Percentiles rank a stretch among this genome's conserved stretches.
phyloP scores from a whole-genome alignment of 2,113 vertebrate species.

The Lampris incognitus region DNA sequence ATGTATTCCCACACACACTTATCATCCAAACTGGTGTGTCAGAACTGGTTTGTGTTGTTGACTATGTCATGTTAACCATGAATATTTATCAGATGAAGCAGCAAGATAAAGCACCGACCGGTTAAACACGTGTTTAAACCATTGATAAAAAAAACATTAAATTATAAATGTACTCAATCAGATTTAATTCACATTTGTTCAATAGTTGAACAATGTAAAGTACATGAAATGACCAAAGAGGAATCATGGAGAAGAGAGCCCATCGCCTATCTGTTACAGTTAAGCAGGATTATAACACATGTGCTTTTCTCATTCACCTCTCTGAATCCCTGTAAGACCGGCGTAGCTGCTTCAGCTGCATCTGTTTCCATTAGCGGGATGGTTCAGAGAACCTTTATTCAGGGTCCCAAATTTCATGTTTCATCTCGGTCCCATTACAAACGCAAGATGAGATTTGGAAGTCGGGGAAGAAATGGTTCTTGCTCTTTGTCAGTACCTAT shows the following conservation, averaged over 20 bases:
- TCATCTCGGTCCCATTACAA: too few species aligned
- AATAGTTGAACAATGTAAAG: neutral
- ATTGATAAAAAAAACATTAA: neutral
- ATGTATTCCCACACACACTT: neutral
- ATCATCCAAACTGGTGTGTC: neutral
- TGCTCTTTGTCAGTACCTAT: too few species aligned
- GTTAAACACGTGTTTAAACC: neutral
- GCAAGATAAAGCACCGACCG: neutral
- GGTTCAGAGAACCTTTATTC: too few species aligned
- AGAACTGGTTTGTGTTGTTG: neutral
- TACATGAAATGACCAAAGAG: neutral
- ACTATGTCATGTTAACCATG: slow-evolving; percentile 22
- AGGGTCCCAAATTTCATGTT: too few species aligned
- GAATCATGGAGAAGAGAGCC: neutral
- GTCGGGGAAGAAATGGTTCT: too few species aligned
- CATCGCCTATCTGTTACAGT: neutral
- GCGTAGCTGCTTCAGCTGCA: too few species aligned
- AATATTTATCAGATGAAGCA: neutral
- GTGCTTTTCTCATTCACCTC: too few species aligned
- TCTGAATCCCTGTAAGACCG: too few species aligned
- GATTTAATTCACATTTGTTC: too few species aligned
- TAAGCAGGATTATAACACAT: neutral
- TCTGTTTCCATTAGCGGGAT: too few species aligned
- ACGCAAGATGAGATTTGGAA: too few species aligned
- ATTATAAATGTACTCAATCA: too few species aligned